Conservation (phyloP, 2,113 vertebrate genomes). For the Rhadina sibilatrix region DNA sequence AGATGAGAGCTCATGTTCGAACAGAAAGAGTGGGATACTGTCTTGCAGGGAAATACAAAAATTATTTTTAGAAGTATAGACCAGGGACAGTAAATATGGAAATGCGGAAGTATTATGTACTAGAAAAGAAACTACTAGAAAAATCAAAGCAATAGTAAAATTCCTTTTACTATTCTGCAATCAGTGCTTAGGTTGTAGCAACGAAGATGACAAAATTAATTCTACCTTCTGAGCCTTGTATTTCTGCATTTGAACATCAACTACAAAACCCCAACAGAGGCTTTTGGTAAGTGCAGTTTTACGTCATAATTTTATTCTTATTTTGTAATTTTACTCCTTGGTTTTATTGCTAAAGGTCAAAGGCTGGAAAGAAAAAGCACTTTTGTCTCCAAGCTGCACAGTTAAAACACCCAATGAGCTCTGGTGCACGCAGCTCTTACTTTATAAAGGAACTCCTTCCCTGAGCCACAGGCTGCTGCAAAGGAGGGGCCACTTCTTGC, state of each 20-base stretch:
- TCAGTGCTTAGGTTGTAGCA: background rate
- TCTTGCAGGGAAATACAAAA: background rate
- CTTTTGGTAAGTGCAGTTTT: background rate
- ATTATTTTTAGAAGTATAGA: background rate
- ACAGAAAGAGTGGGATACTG: background rate
- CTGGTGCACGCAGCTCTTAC: background rate
- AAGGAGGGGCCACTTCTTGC: background rate
- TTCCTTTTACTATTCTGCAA: background rate
- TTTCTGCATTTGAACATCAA: background rate
- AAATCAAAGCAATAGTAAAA: background rate
- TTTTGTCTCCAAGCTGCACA: background rate
- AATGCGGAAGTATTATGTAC: background rate
- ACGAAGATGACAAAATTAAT: background rate
- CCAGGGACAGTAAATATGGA: background rate
- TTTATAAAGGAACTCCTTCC: background rate
- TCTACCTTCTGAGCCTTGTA: background rate
- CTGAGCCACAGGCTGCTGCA: background rate
- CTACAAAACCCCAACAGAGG: background rate
- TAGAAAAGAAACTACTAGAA: background rate
- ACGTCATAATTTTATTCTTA: background rate
- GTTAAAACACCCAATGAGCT: rapidly evolving
- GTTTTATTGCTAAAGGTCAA: background rate
- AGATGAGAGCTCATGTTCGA: background rate
- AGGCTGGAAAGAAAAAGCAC: background rate
- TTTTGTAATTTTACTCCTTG: background rate